phyloP scores from a whole-genome alignment of 2,113 vertebrate species.

The Microtus ochrogaster region DNA sequence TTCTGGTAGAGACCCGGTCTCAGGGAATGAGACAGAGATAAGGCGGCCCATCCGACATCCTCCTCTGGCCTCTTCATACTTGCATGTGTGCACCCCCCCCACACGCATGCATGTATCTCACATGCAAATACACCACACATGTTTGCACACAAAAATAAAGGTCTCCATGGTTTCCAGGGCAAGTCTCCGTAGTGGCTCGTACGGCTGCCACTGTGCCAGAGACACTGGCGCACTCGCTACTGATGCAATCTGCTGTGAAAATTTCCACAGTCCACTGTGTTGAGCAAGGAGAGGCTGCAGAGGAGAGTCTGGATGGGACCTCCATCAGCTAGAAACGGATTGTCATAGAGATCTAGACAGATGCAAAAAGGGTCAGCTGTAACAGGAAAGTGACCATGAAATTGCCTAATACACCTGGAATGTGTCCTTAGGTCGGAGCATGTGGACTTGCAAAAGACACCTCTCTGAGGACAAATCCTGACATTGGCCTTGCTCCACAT shows the following conservation, averaged over 20 bases:
- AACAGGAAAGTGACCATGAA: neutral
- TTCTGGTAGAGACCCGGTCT: neutral
- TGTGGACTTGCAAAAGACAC: slow-evolving; percentile 40
- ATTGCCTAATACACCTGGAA: slow-evolving; percentile 47
- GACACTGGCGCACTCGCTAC: slow-evolving; percentile 1
- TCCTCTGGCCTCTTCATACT: neutral
- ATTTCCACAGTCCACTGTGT: slow-evolving; percentile 22
- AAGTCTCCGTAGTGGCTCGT: neutral
- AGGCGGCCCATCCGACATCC: neutral
- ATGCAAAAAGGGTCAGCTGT: slow-evolving; percentile 16
- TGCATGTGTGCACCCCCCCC: neutral
- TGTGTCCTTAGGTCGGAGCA: slow-evolving; percentile 44
- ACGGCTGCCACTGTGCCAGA: neutral
- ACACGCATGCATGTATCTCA: neutral
- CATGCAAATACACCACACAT: neutral
- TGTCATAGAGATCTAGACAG: neutral
- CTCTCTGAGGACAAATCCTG: slow-evolving; percentile 12
- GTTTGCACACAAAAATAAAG: neutral
- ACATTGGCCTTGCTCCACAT: slow-evolving; percentile 4
- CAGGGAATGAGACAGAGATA: neutral
- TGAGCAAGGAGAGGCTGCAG: slow-evolving; percentile 20
- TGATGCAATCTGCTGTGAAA: slow-evolving; percentile 46
- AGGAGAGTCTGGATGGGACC: neutral
- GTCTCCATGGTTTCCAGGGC: neutral
- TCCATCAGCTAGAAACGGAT: neutral